Evolutionary conservation across 2,113 vertebrate species (phyloP).

Genomic region (Larimichthys crocea): DNA sequence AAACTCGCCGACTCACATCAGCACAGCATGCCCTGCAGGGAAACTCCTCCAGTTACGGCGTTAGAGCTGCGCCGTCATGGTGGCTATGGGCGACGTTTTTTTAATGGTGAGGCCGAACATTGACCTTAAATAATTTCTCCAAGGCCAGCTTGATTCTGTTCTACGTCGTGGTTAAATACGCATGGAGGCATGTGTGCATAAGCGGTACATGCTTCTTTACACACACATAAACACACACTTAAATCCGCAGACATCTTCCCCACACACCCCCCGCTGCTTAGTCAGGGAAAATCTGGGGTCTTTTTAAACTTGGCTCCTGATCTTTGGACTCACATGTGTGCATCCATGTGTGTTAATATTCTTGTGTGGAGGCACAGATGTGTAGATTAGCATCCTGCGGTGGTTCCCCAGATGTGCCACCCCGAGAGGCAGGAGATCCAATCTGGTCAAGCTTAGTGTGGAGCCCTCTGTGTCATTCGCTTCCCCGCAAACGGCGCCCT

Average conservation of each 20-base stretch:
- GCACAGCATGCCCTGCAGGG: conserved; percentile 34
- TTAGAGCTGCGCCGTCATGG: neutral
- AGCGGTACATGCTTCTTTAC: conserved; percentile 1
- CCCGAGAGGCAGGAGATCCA: conserved; percentile 56
- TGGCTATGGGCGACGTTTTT: neutral
- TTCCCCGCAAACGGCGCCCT: conserved; percentile 30
- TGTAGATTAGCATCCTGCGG: conserved; percentile 45
- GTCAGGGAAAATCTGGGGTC: conserved; percentile 50
- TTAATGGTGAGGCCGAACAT: conserved; percentile 21
- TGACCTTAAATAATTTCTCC: conserved; percentile 31
- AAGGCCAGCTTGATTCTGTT: neutral
- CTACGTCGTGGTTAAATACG: conserved; percentile 28
- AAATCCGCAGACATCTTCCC: conserved; percentile 40
- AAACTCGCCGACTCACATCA: conserved; percentile 7
- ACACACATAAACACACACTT: conserved; percentile 5
- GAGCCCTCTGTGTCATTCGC: conserved; percentile 57
- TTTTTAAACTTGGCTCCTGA: conserved; percentile 48
- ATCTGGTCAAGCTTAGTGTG: conserved; percentile 61
- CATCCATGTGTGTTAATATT: conserved; percentile 4
- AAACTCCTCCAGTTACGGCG: conserved; percentile 10
- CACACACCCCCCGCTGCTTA: conserved; percentile 39
- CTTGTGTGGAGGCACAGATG: neutral
- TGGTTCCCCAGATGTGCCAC: conserved; percentile 45
- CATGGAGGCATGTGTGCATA: conserved; percentile 14
- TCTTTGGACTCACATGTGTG: conserved; percentile 36